Conservation (phyloP, 2,113 vertebrate genomes). For the Solea solea region DNA sequence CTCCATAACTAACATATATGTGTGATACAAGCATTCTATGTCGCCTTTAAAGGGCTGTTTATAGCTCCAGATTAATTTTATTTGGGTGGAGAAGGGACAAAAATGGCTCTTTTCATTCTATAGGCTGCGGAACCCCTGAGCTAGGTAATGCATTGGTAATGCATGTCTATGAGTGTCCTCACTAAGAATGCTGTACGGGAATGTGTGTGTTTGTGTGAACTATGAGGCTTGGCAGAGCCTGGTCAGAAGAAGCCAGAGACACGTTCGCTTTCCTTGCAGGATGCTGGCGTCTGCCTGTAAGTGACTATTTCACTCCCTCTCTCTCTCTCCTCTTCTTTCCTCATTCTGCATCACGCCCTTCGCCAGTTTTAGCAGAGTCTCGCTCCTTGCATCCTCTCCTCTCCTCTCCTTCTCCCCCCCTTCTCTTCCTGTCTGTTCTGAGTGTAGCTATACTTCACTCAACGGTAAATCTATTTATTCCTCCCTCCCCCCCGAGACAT, state of each 20-base stretch:
- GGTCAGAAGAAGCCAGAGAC: slow-evolving; percentile 51
- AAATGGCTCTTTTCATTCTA: no score
- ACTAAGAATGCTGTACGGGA: no score
- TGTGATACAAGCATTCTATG: no score
- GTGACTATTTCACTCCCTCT: not conserved
- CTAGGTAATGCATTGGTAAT: no score
- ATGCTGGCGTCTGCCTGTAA: slow-evolving; percentile 20
- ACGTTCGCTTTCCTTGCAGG: slow-evolving; percentile 34
- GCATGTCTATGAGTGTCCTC: no score
- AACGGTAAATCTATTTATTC: slow-evolving; percentile 79
- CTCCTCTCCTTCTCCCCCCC: slow-evolving; percentile 15
- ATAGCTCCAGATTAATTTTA: no score
- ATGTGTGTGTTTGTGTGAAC: slow-evolving; percentile 13
- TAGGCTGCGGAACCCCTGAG: no score
- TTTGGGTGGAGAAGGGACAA: no score
- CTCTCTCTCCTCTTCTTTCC: slow-evolving; percentile 11
- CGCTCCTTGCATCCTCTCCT: slow-evolving; percentile 6
- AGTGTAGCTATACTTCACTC: slow-evolving; percentile 70
- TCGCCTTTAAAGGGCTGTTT: no score
- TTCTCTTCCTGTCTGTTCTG: slow-evolving; percentile 36
- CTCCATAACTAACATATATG: no score
- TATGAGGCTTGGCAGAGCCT: slow-evolving; percentile 36
- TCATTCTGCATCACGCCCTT: slow-evolving; percentile 21
- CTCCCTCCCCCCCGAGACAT: slow-evolving; percentile 52
- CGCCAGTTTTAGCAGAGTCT: slow-evolving; percentile 12